Conservation (phyloP, 1,140 invertebrate genomes). For the Cheumatopsyche charites region DNA sequence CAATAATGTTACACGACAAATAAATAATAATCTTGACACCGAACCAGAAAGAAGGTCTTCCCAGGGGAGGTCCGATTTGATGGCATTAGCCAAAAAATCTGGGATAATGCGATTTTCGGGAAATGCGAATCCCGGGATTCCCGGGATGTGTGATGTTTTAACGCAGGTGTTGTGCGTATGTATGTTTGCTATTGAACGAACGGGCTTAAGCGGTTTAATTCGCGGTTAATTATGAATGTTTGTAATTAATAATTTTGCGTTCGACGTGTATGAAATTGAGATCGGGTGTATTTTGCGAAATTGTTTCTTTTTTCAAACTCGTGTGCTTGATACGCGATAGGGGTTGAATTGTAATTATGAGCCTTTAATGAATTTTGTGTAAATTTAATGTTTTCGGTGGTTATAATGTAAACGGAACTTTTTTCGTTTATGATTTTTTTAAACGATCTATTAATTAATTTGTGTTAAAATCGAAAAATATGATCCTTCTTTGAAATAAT, state of each 20-base stretch:
- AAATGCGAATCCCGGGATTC: not conserved
- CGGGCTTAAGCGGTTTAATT: too few species aligned
- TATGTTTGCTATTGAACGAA: not conserved
- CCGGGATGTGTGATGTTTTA: not conserved
- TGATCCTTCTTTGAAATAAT: too few species aligned
- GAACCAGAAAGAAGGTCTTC: not conserved
- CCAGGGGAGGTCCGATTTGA: constrained; percentile 24
- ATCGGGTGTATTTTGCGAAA: not conserved
- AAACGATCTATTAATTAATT: too few species aligned
- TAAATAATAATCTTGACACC: constrained; percentile 27
- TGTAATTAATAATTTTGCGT: not conserved
- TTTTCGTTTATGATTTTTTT: too few species aligned
- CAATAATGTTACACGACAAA: constrained; percentile 24
- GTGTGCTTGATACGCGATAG: too few species aligned
- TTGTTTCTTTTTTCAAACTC: too few species aligned
- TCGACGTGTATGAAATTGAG: not conserved
- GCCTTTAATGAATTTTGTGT: too few species aligned
- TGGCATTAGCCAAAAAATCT: constrained; percentile 28
- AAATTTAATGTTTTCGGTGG: too few species aligned
- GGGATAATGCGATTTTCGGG: not conserved
- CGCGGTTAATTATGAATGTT: too few species aligned
- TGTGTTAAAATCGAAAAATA: too few species aligned
- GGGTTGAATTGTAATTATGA: too few species aligned
- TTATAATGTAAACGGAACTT: too few species aligned
- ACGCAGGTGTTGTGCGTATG: not conserved